Conservation (phyloP, 2,888 invertebrate genomes). For the Thecophora atra region DNA sequence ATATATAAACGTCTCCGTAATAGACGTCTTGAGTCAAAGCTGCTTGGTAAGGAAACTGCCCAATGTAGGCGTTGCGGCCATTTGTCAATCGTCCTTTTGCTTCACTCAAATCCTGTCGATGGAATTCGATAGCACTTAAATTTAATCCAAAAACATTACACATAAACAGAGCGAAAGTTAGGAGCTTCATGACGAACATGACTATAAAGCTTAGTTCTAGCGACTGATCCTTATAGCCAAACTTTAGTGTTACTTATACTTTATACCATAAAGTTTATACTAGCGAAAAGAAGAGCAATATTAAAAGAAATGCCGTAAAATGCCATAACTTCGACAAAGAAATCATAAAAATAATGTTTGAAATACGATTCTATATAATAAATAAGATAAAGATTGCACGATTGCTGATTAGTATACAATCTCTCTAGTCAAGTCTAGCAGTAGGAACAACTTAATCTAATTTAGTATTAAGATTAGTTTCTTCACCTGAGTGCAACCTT, state of each 20-base stretch:
- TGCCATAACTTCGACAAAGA: background rate
- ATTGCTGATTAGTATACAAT: too few species aligned
- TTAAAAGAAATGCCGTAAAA: background rate
- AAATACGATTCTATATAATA: background rate
- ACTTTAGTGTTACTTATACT: too few species aligned
- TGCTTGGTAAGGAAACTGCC: conserved; percentile 54
- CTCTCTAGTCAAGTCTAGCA: too few species aligned
- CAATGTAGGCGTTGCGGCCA: conserved; percentile 41
- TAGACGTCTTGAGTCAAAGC: conserved; percentile 49
- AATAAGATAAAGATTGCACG: too few species aligned
- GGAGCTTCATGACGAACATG: background rate
- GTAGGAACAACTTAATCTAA: too few species aligned
- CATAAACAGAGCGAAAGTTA: background rate
- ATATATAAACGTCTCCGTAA: background rate
- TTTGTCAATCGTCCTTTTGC: conserved; percentile 49
- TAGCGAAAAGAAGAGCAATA: background rate
- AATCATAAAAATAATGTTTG: background rate
- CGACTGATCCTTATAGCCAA: too few species aligned
- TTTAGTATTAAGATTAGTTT: too few species aligned
- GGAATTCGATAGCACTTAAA: background rate
- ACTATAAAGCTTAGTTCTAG: too few species aligned
- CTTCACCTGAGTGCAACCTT: too few species aligned
- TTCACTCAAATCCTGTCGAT: background rate
- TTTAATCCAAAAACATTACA: background rate
- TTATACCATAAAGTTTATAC: too few species aligned